Base-by-base conservation (phyloP, 2,113 vertebrate species). In the Etheostoma spectabile region DNA sequence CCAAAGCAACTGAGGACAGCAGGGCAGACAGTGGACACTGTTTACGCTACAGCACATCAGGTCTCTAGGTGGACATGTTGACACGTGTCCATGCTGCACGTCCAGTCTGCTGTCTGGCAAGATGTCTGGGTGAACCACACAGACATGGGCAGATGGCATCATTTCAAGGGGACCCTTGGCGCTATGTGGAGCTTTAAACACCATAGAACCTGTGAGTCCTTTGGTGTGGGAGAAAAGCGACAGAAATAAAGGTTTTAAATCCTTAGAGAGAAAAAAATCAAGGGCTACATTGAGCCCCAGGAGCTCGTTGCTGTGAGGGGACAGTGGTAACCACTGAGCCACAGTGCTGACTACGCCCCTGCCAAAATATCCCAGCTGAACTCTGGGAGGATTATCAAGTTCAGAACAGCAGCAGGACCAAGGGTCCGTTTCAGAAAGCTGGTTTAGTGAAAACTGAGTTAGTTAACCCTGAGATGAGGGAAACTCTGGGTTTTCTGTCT, bases 371-470 rank as follows among this genome's bases (percentile, higher is more conserved):
- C 48, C 16, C 24, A 46, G 35, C 21, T 64, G 35, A 22, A 60
- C 45, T 66, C 24, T 27, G 33, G 24, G 42, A 42, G 6, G 35
- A 66, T 57, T 30, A 52, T 30, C 62, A 69, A 84, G 27, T 57
- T 24, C 51, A 71, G 65, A 80, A 70, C 35, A 53, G 45, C 60
- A 61, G 52, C 65, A 65, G 59, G 53, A 77, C 56, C 33, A 16
- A 3, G 30, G 30, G 3, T 30, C 30, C 30, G 30, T 27, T 27
- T 27, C 27, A 27, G 27, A 27, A 27, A 27, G 27, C 27, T 2
- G 27, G 27, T 27, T 27, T 27, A 27, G 27, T 27, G 27, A 27
- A 27, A 27, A 27, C 27, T 27, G 27, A 27, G 27, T 27, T 27
- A 27, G 27, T 27, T 27, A 27, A 27, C 27, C 27, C 27, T 27